A percentile compares a stretch with the other conserved stretches of the same genome.
These are phyloP conservation scores for Lampropteryx suffumata DNA, from an alignment of 2,888 invertebrate genomes.

Conservation along the genomic window DNA sequence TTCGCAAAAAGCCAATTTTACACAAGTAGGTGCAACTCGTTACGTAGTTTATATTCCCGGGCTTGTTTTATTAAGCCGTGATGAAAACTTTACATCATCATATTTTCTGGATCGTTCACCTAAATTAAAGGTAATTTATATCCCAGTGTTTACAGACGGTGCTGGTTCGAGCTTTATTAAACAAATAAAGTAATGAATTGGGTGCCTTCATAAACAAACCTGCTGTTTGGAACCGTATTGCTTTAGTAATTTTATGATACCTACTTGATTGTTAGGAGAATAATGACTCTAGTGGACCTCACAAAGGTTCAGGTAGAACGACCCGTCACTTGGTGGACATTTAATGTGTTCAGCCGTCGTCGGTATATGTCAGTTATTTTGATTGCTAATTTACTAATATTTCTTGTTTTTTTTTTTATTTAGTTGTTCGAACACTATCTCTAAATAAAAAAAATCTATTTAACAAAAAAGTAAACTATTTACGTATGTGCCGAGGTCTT, in stretches of 20 bases:
- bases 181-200: conserved; percentile 78
- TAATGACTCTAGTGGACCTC: not conserved
- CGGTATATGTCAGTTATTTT: too few relatives aligned
- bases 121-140: conserved; percentile 81
- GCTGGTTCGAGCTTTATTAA: conserved; percentile 74
- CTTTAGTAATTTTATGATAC: conserved; percentile 10
- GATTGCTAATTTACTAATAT: too few relatives aligned
- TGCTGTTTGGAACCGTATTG: conserved; percentile 68
- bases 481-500: too few relatives aligned
- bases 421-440: too few relatives aligned
- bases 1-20: conserved; percentile 31
- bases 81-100: conserved; percentile 77
- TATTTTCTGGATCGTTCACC: conserved; percentile 77
- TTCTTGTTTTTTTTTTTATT: too few relatives aligned
- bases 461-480: too few relatives aligned
- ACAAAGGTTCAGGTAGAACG: too few relatives aligned
- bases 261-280: conserved; percentile 1
- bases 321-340: too few relatives aligned
- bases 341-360: too few relatives aligned
- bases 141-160: conserved; percentile 68
- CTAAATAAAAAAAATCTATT: too few relatives aligned
- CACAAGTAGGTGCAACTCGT: conserved; percentile 47
- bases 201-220: conserved; percentile 68
- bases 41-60: conserved; percentile 39
- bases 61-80: conserved; percentile 64